Conservation (phyloP, 2,113 vertebrate species). For the Chrysochloris asiatica region DNA sequence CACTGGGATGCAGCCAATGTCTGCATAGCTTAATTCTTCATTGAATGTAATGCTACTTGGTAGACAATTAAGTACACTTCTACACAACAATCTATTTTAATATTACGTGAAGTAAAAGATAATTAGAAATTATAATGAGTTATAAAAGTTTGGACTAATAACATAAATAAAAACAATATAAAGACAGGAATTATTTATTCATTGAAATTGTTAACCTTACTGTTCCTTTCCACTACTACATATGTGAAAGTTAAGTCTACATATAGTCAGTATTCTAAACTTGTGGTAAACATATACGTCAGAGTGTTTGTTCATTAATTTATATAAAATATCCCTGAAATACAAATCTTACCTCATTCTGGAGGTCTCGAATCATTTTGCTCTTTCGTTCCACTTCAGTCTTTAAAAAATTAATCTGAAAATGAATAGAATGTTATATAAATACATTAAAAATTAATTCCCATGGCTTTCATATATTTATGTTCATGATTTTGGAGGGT, state of each 20-base stretch:
- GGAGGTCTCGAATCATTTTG: conserved; percentile 97
- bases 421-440: conserved; percentile 61
- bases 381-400: conserved; percentile 98
- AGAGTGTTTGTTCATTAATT: not conserved
- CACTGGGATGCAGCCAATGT: not conserved
- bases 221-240: not conserved
- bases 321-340: not conserved
- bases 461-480: not conserved
- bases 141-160: not conserved
- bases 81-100: conserved; percentile 14
- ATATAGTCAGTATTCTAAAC: not conserved
- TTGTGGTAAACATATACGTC: not conserved
- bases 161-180: not conserved
- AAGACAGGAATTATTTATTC: not conserved
- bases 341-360: conserved; percentile 92
- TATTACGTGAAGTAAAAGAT: not conserved
- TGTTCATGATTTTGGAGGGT: not conserved
- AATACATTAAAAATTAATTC: not conserved
- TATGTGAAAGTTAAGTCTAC: not conserved
- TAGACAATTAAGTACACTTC: not conserved
- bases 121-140: not conserved
- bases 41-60: not conserved
- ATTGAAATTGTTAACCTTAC: not conserved
- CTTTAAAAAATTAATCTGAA: conserved; percentile 97
- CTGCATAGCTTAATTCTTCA: not conserved